Conservation (phyloP, 2,113 vertebrate species). For the Phalacrocorax pelagicus region DNA sequence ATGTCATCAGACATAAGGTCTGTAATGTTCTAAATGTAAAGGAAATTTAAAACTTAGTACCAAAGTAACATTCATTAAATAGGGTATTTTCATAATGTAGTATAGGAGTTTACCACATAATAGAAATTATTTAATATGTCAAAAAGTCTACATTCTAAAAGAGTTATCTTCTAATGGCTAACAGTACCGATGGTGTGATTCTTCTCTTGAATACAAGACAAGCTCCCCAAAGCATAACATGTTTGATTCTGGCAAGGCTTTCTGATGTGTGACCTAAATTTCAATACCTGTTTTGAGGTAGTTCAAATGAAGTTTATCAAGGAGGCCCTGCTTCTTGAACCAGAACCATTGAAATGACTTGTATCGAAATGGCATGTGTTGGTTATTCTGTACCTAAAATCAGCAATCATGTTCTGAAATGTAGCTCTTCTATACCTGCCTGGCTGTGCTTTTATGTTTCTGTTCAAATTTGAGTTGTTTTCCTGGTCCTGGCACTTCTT, state of each 20-base stretch:
- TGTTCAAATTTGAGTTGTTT: not conserved
- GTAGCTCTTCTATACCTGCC: not conserved
- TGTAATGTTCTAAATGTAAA: not conserved
- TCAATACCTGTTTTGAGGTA: not conserved
- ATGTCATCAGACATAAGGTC: not conserved
- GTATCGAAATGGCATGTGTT: not conserved
- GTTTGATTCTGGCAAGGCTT: not conserved
- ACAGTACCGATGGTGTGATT: not conserved
- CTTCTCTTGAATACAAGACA: not conserved
- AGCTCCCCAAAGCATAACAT: not conserved
- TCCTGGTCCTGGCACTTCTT: not conserved
- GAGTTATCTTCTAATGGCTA: not conserved
- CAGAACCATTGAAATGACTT: not conserved
- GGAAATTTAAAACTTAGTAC: not conserved
- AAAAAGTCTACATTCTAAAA: not conserved
- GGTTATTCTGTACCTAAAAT: not conserved
- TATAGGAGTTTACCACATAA: not conserved
- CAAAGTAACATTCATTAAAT: not conserved
- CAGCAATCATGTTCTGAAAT: not conserved
- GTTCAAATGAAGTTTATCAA: not conserved
- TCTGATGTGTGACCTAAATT: not conserved
- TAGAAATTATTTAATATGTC: not conserved
- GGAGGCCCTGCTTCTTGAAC: not conserved
- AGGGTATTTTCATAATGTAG: not conserved
- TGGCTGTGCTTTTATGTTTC: not conserved